Evolutionary conservation across 64 coral and sea anemone species (phyloP), one percentile per base, ranked within the genome.

Genomic region (Montipora cactus): DNA sequence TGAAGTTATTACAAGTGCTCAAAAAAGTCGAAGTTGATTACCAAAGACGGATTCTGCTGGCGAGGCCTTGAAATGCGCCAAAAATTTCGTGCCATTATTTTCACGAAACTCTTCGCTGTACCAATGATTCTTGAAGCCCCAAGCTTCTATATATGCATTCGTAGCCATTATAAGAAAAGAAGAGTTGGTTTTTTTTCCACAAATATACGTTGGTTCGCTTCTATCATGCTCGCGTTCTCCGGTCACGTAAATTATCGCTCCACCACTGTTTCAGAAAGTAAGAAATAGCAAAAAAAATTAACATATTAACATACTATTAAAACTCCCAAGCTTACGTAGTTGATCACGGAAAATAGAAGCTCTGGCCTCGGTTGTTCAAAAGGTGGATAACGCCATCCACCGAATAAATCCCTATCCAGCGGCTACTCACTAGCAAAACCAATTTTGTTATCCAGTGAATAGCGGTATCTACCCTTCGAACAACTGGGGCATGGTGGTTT

Each of bases 71-170:
- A 49, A 85, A 15, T 70, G 44, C 10, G 47, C 46, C 5, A 71
- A 16, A 19, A 85, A 85, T 22, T 70, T 85, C 4, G 66, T 85
- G 6, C 62, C 62, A 49, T 85, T 48, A 78, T 78, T 78, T 49
- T 49, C 12, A 4, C 64, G 61, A 85, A 70, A 85, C 8, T 85
- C 82, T 10, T 85, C 64, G 2, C 44, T 44, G 14, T 71, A 8
- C 2, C 44, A 58, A 8, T 85, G 64, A 19, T 85, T 22, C 9
- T 45, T 19, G 66, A 85, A 85, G 45, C 82, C 82, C 61, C 44
- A 49, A 2, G 82, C 82, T 71, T 49, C 15, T 19, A 85, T 7
- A 71, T 85, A 19, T n/a, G 67, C 45, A 12, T 48, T 44, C 9
- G 49, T 72, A 8, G 69, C 59, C 15, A 49, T 72, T 85, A 85